Evolutionary conservation across 2,797 vertebrate genomes (phyloP), one percentile per base, ranked within the genome.

Genomic region (Miopithecus talapoin): DNA sequence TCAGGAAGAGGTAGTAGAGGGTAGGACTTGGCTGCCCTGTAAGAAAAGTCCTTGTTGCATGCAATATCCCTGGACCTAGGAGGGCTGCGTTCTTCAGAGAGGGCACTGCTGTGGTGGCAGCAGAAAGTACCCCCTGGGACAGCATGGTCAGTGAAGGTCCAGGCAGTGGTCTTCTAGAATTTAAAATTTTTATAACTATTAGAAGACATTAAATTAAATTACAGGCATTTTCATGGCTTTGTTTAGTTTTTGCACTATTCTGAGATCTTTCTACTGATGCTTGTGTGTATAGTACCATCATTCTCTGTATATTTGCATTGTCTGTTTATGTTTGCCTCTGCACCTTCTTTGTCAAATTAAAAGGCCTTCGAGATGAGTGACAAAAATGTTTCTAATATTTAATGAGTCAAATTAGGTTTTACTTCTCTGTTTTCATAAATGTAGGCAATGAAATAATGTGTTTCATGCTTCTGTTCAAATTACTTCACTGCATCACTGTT

Each of bases 1-100:
- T 99, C 99, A 78, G 99, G 99, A 94, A 99, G 98, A 85, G 99
- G 98, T 1, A 99, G 99, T 24, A 99, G 19, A 30, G 99, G 99
- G 79, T 99, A 98, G 98, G 98, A 96, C 98, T 98, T 96, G 99
- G 99, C 78, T 99, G 98, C 0, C 99, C 98, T 22, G 99, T 99
- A 92, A 99, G 99, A 96, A 99, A 98, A 8, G 98, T 98, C 97
- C 99, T 99, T 64, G 99, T 98, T 0, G 98, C 89, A 17, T 99
- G 99, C 91, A 99, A 26, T 0, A 97, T 83, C 0, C 99, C 99
- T 78, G 99, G 99, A 79, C 99, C 99, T 75, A 99, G 96, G 10
- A 98, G 97, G 17, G 99, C 98, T 2, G 98, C 98, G 98, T 98
- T 98, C 98, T 99, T 99, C 98, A 99, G 98, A 90, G 98, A 97